Base-by-base conservation (phyloP, 23 tunicate genomes). In the Clavelina lepadiformis region DNA sequence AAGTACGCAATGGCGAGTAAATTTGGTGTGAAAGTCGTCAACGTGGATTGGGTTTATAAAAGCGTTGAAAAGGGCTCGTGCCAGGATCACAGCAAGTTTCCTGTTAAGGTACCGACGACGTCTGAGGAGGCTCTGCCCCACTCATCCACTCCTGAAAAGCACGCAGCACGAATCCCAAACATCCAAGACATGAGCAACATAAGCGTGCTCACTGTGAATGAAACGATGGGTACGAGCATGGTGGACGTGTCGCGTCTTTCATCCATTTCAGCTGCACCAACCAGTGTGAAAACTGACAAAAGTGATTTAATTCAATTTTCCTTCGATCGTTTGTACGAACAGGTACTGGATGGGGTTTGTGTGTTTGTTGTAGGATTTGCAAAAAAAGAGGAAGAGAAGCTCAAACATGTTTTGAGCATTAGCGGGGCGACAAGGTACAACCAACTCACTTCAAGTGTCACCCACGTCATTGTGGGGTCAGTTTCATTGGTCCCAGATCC, bases 21-120 rank as follows among this genome's bases (percentile, higher is more conserved):
- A 54, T 88, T 88, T 74, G 96, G 96, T 7, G 87, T 80, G 24
- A 88, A 88, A 80, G 82, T 81, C 1, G 96, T 88, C 1, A 88
- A 52, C 58, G 65, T 74, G 2, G 58, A 80, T n/a, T 88, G 96
- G 96, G 72, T 88, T 1, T 60, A 73, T 7, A 61, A 80, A 31
- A 88, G 96, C 31, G 70, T 88, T 25, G 79, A 88, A 37, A 88
- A 80, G 55, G 78, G 75, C 25, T 67, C 67, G 0, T 88, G 96
- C 41, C 88, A 65, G 33, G 76, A 79, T 41, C 87, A 88, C 53
- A 36, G 26, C 15, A 74, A 88, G 38, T 88, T 59, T 80, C 78
- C 82, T 29, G 96, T 88, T 6, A 53, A 60, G 34, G 34, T 13
- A 23, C 3, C 72, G 11, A 8, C 49, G 13, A 41, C 49, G 15